Base-by-base conservation (phyloP, 2,888 invertebrate genomes). In the Cabera pusaria region DNA sequence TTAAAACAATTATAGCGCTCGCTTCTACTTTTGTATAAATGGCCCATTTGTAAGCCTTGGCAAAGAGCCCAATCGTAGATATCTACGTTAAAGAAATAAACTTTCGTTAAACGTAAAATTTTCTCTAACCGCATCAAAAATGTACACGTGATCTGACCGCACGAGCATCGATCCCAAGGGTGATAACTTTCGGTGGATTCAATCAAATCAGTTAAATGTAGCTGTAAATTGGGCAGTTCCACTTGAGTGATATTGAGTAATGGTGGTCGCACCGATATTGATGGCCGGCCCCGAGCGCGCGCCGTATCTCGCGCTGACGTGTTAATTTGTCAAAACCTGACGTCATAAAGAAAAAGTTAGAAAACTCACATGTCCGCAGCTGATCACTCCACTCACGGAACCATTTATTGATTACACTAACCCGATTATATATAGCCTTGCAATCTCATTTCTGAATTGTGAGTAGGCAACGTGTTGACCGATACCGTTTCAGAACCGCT, bases 181-280 rank as follows among this genome's bases (percentile, higher is more conserved):
- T 67, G 72, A 77, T 79, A 79, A 77, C 74, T 79, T 75, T 73
- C 60, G 65, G 66, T 66, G 75, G 72, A 78, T 81, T 83, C 78
- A 80, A 84, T 84, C 82, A 81, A 80, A 82, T 84, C 80, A 81
- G 82, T 84, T 80, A 84, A 86, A 85, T 82, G 83, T 84, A 81
- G 81, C 84, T 82, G 83, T 77, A 83, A 86, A 86, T 85, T 82
- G 82, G 77, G 72, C 79, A 83, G 84, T 85, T 83, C 77, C 83
- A 82, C 80, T 80, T 77, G 80, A 82, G 70, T 73, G 84, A 72
- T 83, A 78, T 80, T 86, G 85, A 86, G 78, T 83, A 81, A 86
- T 84, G 78, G 78, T 68, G 67, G 71, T 67, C 69, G 72, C 62
- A 53, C 57, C 73, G 67, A 72, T 84, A 86, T 85, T 83, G 83